Evolutionary conservation across 1,140 invertebrate genomes (phyloP), one percentile per base, ranked within the genome.

Genomic region (Cydia splendana): DNA sequence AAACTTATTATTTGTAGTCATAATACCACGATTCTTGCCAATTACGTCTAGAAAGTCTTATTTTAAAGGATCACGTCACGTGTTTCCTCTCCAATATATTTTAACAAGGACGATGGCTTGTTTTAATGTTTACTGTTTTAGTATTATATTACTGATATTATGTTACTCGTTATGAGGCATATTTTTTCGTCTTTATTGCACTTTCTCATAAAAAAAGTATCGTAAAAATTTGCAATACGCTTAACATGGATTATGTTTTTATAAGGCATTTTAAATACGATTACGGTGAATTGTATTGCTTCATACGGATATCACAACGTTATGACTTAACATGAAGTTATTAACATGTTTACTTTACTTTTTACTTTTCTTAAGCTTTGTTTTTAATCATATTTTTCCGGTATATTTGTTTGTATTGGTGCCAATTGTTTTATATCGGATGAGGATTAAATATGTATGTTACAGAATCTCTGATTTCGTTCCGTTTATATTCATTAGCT

Each of bases 151-250:
- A 74, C 30, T 45, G 13, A 51, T 74, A 74, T 74, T 10, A 51
- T 74, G 15, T 20, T 48, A n/a, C 30, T 45, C 45, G n/a, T 38
- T 7, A 34, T n/a, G 57, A 24, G 57, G 13, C 10, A 12, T 71
- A 42, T 42, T 38, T 67, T 65, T 24, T 0, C 65, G 12, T 48
- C 57, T 48, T 74, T 48, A 48, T 51, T 13, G 48, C 48, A 51
- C 71, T 28, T 74, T 74, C 34, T 24, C 7, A 53, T 48, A 74
- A 30, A 30, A 18, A 15, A 74, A 74, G 34, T 74, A 53, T 74
- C 42, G 4, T 74, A 74, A 53, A 53, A 38, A 42, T 13, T 13
- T 28, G 20, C 48, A 74, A 7, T 42, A 4, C 73, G 48, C 13
- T 53, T 9, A 12, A 48, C 45, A 18, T 28, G 65, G 4, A 20